These are phyloP conservation scores for Abrostola tripartita DNA, from an alignment of 2,888 invertebrate species.

Conservation along the genomic window DNA sequence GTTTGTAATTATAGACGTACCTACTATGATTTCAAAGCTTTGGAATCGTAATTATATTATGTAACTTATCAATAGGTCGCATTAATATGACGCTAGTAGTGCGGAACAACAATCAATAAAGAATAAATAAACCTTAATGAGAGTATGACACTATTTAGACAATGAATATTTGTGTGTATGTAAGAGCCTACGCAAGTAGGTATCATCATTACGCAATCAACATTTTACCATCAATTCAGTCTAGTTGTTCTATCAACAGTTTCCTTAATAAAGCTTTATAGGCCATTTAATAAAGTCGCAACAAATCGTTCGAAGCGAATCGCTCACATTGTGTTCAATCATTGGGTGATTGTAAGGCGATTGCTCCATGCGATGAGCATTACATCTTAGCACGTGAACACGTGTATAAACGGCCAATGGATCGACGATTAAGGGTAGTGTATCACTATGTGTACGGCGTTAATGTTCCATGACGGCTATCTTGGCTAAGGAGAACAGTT, in stretches of 20 bases:
- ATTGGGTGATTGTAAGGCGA: conserved; percentile 56
- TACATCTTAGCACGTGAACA: conserved; percentile 43
- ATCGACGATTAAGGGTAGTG: conserved; percentile 37
- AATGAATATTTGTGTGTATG: too few species aligned
- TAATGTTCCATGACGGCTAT: not conserved
- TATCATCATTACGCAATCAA: conserved; percentile 1
- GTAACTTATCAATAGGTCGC: too few species aligned
- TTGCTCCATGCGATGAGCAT: conserved; percentile 49
- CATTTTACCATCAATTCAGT: conserved; percentile 35
- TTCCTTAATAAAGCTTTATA: conserved; percentile 48
- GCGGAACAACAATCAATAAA: too few species aligned
- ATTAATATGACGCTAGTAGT: too few species aligned
- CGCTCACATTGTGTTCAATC: conserved; percentile 53
- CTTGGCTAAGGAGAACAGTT: too few species aligned
- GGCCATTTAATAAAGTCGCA: conserved; percentile 43
- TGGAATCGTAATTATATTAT: too few species aligned
- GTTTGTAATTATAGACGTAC: too few species aligned
- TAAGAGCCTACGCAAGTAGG: not conserved
- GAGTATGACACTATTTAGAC: too few species aligned
- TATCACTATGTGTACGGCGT: conserved; percentile 8
- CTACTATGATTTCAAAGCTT: too few species aligned
- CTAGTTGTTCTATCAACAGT: conserved; percentile 40
- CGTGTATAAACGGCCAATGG: conserved; percentile 29
- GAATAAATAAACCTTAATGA: too few species aligned
- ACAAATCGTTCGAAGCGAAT: conserved; percentile 45